These are phyloP conservation scores for Bedellia somnulentella DNA, from an alignment of 2,888 invertebrate species.

Conservation along the genomic window DNA sequence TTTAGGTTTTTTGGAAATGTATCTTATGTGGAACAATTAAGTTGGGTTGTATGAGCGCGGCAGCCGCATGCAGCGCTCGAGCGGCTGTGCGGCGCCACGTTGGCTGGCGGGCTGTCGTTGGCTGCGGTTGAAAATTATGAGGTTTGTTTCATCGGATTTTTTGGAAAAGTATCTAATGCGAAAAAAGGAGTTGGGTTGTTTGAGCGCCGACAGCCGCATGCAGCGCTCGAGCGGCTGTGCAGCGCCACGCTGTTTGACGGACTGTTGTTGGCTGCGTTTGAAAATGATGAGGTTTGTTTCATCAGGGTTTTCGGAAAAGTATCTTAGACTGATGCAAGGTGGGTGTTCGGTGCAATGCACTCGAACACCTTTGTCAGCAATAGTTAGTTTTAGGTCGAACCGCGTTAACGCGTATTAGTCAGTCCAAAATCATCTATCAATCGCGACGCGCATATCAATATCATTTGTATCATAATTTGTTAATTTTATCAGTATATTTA, in stretches of 20 bases:
- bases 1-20: background rate
- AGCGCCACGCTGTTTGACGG: slow-evolving; percentile 72
- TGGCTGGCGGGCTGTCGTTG: slow-evolving; percentile 72
- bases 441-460: too few species aligned
- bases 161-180: background rate
- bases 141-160: slow-evolving; percentile 32
- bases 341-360: too few species aligned
- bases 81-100: slow-evolving; percentile 70
- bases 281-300: slow-evolving; percentile 60
- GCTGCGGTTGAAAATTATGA: slow-evolving; percentile 67
- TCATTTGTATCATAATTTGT: too few species aligned
- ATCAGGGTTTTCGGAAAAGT: background rate
- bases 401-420: too few species aligned
- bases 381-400: too few species aligned
- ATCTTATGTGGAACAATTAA: slow-evolving; percentile 60
- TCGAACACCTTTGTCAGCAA: too few species aligned
- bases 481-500: too few species aligned
- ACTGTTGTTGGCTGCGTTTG: slow-evolving; percentile 70
- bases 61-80: slow-evolving; percentile 73
- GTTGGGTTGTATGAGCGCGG: slow-evolving; percentile 70
- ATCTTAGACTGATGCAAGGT: too few species aligned
- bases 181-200: slow-evolving; percentile 79
- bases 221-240: slow-evolving; percentile 73
- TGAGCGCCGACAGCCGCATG: slow-evolving; percentile 68
- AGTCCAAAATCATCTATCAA: too few species aligned